A percentile compares a stretch with the other conserved stretches of the same genome.
Conservation (phyloP, 2,797 vertebrate genomes). For the Diglossa cyanea region DNA sequence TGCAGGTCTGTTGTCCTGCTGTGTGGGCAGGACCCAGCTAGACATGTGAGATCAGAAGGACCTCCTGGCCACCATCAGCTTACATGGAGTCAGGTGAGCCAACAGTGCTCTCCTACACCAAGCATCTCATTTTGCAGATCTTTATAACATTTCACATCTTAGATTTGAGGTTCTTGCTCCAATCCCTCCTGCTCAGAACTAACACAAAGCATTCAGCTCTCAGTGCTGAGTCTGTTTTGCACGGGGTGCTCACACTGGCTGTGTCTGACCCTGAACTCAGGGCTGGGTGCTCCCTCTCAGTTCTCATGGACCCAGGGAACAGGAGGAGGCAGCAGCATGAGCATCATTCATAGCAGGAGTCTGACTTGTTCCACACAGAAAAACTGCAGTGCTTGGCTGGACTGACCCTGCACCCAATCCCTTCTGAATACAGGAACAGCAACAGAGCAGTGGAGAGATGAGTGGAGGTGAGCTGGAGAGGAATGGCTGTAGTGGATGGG, state of each 20-base stretch:
- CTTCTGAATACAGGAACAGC: not conserved
- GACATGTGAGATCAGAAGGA: not conserved
- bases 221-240: not conserved
- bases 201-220: not conserved
- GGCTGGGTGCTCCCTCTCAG: not conserved
- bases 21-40: not conserved
- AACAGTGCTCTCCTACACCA: not conserved
- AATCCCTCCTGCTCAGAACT: not conserved
- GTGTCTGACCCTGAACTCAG: not conserved
- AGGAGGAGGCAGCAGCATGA: not conserved
- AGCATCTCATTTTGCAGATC: not conserved
- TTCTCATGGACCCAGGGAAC: rapidly evolving
- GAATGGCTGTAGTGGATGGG: not conserved
- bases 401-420: not conserved
- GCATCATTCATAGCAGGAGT: not conserved
- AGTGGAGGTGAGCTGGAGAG: not conserved
- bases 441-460: not conserved
- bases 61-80: not conserved
- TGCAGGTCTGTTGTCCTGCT: not conserved
- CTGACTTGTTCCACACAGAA: not conserved
- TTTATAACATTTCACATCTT: not conserved
- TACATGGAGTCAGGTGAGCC: not conserved
- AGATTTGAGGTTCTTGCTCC: not conserved
- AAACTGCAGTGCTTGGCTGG: not conserved
- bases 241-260: not conserved